Evolutionary conservation across 1,140 invertebrate genomes (phyloP), one percentile per base, ranked within the genome.

Genomic region (Heliconius congener): DNA sequence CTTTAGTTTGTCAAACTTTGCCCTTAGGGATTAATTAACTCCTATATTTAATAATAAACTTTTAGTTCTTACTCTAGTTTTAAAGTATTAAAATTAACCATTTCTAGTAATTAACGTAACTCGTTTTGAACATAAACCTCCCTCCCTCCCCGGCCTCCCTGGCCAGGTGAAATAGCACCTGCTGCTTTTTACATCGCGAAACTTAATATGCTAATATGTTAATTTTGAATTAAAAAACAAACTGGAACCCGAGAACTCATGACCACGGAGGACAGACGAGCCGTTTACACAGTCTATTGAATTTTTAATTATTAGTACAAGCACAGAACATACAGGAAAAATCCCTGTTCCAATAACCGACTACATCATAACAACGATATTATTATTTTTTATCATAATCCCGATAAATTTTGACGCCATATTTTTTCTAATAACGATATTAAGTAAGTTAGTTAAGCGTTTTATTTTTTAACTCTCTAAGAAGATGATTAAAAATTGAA

Each of bases 201-300:
- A 92, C 83, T 90, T 92, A 91, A 93, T 92, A 92, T 84, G 87
- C 89, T 89, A 87, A 93, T 92, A 92, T 84, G 87, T 88, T 89
- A 87, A 87, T 90, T 90, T 85, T 88, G 77, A 83, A 80, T 83
- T 80, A 87, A 81, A 81, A 86, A 84, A 46, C 16, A 88, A 86
- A 83, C 85, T 88, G 92, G 86, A 94, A 93, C 87, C 82, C 79
- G 89, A 94, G 82, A 86, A 81, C 81, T 83, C 77, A 84, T 80
- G 86, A 87, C 84, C 80, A 82, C 78, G 81, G 79, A 86, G 84
- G 89, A 90, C 89, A 91, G 89, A 91, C 90, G 90, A 94, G 90
- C 87, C 84, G 89, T 85, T 89, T 91, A 83, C 81, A 86, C 85
- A 85, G 77, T 86, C 84, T 88, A 91, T 91, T 91, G 88, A 90